Base-by-base conservation (phyloP, 1,140 invertebrate species). In the Papilio xuthus region DNA sequence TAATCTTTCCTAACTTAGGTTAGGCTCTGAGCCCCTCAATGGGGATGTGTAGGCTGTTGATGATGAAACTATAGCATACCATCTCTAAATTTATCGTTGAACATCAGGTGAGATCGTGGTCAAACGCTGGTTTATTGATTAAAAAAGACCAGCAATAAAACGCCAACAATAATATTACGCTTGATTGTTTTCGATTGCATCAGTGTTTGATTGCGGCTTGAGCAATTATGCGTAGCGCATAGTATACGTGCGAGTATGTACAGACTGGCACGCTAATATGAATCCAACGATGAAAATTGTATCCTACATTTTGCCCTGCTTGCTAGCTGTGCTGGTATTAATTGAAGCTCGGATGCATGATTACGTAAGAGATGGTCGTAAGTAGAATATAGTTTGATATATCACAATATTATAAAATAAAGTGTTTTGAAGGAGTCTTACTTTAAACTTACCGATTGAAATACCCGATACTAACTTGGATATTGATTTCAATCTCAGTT, bases 351-450 rank as follows among this genome's bases (percentile, higher is more conserved):
- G 71, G 10, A 23, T 80, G 28, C 85, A 92, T 75, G 88, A 93
- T 79, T 92, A 93, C 81, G 87, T 92, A 9, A 93, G 90, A 83
- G 86, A 90, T 82, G 91, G 91, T 73, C 90, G 91, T 93, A 78
- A 91, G 91, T 92, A 69, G 23, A 69, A 63, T 18, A 60, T 42
- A 23, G 7, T 42, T 79, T 56, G 20, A 28, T 15, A 73, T 42
- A 69, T 44, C 37, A 9, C 32, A 32, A 32, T 13, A 42, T 70
- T 18, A 20, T 41, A 70, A 70, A 70, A 15, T n/a, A 32, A n/a
- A 8, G 18, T 20, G 2, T 6, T 18, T 47, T n/a, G 18, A 53
- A 4, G 50, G 7, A 7, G 0, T 7, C 15, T 50, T 13, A 13
- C 13, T 13, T 47, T 18, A 18, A 15, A 37, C 32, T 37, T 37